Evolutionary conservation across 2,888 invertebrate genomes (phyloP), one percentile per base, ranked within the genome.

Genomic region (Mycalesis mineus): DNA sequence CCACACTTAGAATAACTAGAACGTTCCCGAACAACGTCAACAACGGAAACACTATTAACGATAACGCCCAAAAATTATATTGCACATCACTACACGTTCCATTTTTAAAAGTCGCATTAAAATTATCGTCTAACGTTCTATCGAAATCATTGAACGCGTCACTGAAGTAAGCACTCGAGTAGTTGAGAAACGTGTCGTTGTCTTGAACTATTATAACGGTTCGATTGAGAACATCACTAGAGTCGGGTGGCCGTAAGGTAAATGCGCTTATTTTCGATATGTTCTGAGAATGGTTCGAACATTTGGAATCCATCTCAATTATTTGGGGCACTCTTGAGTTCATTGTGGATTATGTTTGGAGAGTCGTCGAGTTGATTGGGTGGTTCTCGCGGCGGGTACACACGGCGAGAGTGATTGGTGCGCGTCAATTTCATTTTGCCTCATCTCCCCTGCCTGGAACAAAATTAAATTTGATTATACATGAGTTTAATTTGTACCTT

Each of bases 21-120:
- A 98, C 96, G 88, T 99, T 99, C 58, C 99, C 98, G 86, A 98
- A 98, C 58, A 98, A 92, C 36, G 98, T 98, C 72, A 97, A 93
- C 79, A 97, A 94, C 33, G 98, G 98, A 79, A 98, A 97, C 65
- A 98, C 91, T 69, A 98, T 92, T 71, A 98, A 91, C 68, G 97
- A 92, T 67, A 97, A 88, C 57, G 96, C 96, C 96, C 96, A 96
- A 78, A 95, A 95, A 82, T 95, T 96, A 71, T 94, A 93, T 63
- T 92, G 91, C 50, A 85, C 87, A 47, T 66, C 67, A 5, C 73
- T 67, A 74, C 91, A 91, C 1, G 90, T 87, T 54, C 89, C 84
- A 63, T 63, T 73, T 56, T 90, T 91, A 47, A 86, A 81, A 0
- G 87, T 84, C 7, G 85, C 90, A 61, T 89, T 90, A 57, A 82